Conservation (phyloP, 2,888 invertebrate species). For the Syritta pipiens region DNA sequence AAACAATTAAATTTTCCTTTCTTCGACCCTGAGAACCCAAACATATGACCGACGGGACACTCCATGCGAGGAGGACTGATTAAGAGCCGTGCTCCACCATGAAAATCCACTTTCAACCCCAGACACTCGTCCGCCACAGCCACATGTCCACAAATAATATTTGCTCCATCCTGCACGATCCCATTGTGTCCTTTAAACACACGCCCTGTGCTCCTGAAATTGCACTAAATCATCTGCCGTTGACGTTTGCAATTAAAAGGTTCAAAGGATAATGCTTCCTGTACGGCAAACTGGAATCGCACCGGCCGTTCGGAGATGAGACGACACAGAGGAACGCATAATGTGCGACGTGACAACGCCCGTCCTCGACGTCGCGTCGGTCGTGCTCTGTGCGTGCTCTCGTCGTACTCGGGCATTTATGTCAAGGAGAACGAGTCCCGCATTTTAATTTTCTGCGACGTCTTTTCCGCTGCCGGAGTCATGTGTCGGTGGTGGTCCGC, state of each 20-base stretch:
- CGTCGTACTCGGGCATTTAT: slow-evolving; percentile 50
- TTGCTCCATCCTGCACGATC: slow-evolving; percentile 4
- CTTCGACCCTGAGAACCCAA: too few relatives aligned
- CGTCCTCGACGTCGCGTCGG: neutral
- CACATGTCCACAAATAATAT: slow-evolving; percentile 32
- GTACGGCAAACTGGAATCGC: neutral
- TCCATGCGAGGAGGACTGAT: too few relatives aligned
- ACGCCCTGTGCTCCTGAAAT: slow-evolving; percentile 37
- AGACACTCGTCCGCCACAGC: slow-evolving; percentile 26
- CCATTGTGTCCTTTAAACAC: slow-evolving; percentile 19
- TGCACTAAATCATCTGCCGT: slow-evolving; percentile 64
- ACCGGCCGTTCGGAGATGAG: too few relatives aligned
- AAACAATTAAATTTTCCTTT: too few relatives aligned
- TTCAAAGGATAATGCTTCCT: slow-evolving; percentile 45
- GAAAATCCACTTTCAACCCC: slow-evolving; percentile 28
- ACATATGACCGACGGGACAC: too few relatives aligned
- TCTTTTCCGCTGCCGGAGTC: slow-evolving; percentile 38
- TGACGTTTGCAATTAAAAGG: slow-evolving; percentile 68
- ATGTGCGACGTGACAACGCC: slow-evolving; percentile 43
- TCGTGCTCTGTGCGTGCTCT: neutral
- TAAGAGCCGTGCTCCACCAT: too few relatives aligned
- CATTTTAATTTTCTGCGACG: slow-evolving; percentile 58
- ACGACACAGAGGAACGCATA: slow-evolving; percentile 20
- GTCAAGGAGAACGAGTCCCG: slow-evolving; percentile 50
- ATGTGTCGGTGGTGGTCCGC: neutral